phyloP scores from a whole-genome alignment of 2,113 vertebrate species.

The Solea senegalensis region DNA sequence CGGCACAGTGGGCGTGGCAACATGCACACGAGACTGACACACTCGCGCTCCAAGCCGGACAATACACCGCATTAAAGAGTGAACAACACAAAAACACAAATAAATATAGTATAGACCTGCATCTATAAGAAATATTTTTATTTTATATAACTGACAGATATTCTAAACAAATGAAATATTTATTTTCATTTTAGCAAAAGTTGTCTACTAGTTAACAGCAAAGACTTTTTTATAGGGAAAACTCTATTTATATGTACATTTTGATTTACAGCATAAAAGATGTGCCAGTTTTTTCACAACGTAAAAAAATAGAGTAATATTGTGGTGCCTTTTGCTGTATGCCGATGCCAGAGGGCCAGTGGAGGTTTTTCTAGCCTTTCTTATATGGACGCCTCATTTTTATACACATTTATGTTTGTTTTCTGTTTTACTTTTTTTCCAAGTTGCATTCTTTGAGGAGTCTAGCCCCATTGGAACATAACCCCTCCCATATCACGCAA shows the following conservation, averaged over 20 bases:
- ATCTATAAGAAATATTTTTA: constrained; percentile 96
- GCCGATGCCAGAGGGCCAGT: constrained; percentile 92
- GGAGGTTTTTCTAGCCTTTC: constrained; percentile 93
- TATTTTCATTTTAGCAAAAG: constrained; percentile 99
- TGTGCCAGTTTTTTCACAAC: constrained; percentile 99
- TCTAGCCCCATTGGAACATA: constrained; percentile 78
- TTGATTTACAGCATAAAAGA: constrained; percentile 99
- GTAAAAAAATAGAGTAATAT: constrained; percentile 97
- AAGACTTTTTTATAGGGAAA: constrained; percentile 99
- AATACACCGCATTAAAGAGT: constrained; percentile 88
- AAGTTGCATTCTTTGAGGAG: constrained; percentile 78
- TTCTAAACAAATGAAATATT: constrained; percentile 99
- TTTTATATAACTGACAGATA: constrained; percentile 99
- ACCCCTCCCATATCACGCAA: constrained; percentile 78
- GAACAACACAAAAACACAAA: constrained; percentile 71
- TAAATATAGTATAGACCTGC: constrained; percentile 86
- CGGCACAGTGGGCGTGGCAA: constrained; percentile 84
- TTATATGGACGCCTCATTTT: constrained; percentile 88
- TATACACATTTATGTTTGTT: constrained; percentile 80
- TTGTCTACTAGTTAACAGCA: constrained; percentile 99
- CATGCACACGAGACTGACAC: constrained; percentile 86
- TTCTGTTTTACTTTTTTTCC: constrained; percentile 68
- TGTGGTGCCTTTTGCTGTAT: constrained; percentile 99
- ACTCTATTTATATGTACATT: constrained; percentile 99
- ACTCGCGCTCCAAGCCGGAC: constrained; percentile 87